A percentile compares a stretch with the other conserved stretches of the same genome.
Conservation (phyloP, 2,113 vertebrate genomes). For the Daphoenositta chrysoptera region DNA sequence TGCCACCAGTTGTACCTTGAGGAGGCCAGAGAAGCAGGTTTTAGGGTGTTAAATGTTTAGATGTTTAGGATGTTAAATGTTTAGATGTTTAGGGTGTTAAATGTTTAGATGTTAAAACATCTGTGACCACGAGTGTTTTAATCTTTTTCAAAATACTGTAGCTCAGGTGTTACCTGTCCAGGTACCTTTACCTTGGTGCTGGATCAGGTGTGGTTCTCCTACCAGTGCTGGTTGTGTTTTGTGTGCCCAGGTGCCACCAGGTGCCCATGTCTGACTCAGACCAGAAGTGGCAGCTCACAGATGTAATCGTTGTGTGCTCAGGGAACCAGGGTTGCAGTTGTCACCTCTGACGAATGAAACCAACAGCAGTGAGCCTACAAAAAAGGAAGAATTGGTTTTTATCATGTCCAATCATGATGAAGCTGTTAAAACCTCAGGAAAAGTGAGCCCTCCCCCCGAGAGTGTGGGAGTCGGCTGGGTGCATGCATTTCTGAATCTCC, state of each 20-base stretch:
- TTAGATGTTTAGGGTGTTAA: too few relatives aligned
- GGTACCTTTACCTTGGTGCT: neutral
- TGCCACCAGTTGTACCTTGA: neutral
- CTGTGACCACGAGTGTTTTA: fast-evolving
- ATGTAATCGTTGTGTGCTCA: fast-evolving
- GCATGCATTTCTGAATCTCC: neutral
- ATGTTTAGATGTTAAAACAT: neutral
- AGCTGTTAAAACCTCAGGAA: neutral
- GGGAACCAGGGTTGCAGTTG: neutral
- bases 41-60: too few relatives aligned
- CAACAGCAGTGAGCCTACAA: neutral
- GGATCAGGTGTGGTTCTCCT: neutral
- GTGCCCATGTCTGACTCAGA: neutral
- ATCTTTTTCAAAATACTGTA: neutral
- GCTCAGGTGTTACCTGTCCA: neutral
- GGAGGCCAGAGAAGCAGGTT: neutral
- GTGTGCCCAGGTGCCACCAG: neutral
- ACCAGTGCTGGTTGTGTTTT: fast-evolving
- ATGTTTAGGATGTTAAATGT: too few relatives aligned
- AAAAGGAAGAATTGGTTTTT: constrained; percentile 28
- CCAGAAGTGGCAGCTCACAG: neutral
- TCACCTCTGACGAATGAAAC: neutral
- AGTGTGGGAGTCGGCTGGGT: neutral
- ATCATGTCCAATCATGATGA: neutral
- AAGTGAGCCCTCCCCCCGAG: neutral